phyloP scores from a whole-genome alignment of 2,113 vertebrate genomes.

The Lampris megalopsis region DNA sequence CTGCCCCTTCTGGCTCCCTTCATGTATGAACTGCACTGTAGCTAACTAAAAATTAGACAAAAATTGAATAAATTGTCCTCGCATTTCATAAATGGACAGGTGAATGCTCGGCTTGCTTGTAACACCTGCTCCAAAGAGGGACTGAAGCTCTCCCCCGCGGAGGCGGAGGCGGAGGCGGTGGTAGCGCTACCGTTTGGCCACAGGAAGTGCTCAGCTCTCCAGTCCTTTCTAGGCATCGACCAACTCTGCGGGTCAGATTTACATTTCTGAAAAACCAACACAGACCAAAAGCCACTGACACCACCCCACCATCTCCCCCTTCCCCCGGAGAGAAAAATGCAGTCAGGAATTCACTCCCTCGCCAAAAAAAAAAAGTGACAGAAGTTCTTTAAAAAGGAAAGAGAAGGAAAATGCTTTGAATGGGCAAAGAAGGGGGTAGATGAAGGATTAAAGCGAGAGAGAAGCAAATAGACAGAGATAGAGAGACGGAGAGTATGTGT shows the following conservation, averaged over 20 bases:
- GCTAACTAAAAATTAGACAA: too few relatives aligned
- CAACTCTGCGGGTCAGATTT: conserved; percentile 41
- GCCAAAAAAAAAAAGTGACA: conserved; percentile 36
- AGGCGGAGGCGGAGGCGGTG: not conserved
- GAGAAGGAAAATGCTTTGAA: conserved; percentile 25
- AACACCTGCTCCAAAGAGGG: conserved; percentile 54
- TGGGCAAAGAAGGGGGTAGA: conserved; percentile 35
- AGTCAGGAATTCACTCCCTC: conserved; percentile 46
- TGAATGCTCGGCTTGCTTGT: conserved; percentile 22
- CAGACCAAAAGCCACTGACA: conserved; percentile 31
- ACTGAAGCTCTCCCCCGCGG: not conserved
- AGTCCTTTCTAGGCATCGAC: conserved; percentile 2
- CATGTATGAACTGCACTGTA: not conserved
- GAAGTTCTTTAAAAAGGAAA: conserved; percentile 33
- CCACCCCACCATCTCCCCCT: not conserved
- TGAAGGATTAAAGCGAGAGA: conserved; percentile 40
- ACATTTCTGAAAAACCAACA: conserved; percentile 66
- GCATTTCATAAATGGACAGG: conserved; percentile 2
- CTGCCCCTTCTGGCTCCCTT: not conserved
- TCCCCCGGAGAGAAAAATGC: conserved; percentile 34
- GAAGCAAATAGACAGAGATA: conserved; percentile 7
- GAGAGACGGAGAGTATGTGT: conserved; percentile 28
- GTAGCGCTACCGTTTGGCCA: conserved; percentile 41
- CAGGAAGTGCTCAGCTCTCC: conserved; percentile 49
- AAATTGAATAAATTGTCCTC: not conserved